Evolutionary conservation across 2,113 vertebrate genomes (phyloP).

Genomic region (Elgaria multicarinata): DNA sequence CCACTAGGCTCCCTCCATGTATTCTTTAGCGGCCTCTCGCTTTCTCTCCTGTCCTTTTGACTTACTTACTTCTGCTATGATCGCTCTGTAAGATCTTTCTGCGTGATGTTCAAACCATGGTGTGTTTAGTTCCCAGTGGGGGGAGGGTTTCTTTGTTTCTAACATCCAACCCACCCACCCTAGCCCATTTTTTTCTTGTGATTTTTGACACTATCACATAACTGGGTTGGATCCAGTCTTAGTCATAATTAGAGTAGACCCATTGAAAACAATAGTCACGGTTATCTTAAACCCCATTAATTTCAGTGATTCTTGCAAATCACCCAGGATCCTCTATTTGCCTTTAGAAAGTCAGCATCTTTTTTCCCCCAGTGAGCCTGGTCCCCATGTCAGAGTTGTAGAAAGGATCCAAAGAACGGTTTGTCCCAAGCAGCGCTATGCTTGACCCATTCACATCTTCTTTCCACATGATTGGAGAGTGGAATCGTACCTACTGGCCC

Average conservation of each 20-base stretch:
- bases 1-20: conserved; percentile 2
- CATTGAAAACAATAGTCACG: no score
- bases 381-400: no score
- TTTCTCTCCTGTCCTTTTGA: conserved; percentile 27
- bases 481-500: neutral
- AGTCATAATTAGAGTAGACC: no score
- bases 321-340: neutral
- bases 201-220: neutral
- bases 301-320: neutral
- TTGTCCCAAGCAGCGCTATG: neutral
- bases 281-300: no score
- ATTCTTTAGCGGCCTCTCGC: conserved; percentile 14
- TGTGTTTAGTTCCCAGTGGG: neutral
- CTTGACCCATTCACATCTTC: neutral
- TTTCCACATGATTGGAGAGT: neutral
- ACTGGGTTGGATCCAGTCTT: no score
- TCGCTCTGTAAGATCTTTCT: neutral
- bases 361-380: neutral
- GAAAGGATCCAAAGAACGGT: neutral
- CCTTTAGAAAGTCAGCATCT: neutral
- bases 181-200: neutral
- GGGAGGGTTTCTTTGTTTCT: neutral
- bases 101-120: neutral
- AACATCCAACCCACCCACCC: neutral
- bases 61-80: conserved; percentile 7